phyloP scores from a whole-genome alignment of 2,888 invertebrate genomes.

The Coelinius sp. region DNA sequence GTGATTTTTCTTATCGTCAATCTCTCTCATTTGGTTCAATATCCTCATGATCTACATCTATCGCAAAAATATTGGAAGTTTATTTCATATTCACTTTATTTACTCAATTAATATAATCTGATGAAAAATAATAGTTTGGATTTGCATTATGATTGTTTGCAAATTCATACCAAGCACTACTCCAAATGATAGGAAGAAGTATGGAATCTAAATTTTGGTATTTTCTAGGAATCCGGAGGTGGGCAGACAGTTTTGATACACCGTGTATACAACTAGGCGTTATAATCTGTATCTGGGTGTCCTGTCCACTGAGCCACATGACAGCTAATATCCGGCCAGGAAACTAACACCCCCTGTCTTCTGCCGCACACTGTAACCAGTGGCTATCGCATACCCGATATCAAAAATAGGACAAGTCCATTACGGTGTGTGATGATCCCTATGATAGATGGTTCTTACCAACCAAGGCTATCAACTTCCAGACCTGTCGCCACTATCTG shows the following conservation, averaged over 20 bases:
- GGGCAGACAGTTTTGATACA: not conserved
- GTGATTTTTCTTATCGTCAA: not conserved
- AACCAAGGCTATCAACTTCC: slow-evolving; percentile 43
- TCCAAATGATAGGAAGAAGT: too few relatives aligned
- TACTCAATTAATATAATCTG: too few relatives aligned
- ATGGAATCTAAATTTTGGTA: too few relatives aligned
- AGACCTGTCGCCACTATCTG: slow-evolving; percentile 22
- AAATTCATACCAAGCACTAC: too few relatives aligned
- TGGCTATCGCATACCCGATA: slow-evolving; percentile 59
- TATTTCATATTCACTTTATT: too few relatives aligned
- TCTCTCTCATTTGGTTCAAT: not conserved
- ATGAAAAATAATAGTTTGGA: too few relatives aligned
- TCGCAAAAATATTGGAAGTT: not conserved
- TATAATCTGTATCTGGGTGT: slow-evolving; percentile 47
- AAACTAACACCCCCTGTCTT: slow-evolving; percentile 64
- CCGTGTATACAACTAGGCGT: slow-evolving; percentile 37
- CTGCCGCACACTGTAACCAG: slow-evolving; percentile 41
- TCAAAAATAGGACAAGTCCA: slow-evolving; percentile 59
- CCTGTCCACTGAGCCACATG: slow-evolving; percentile 69
- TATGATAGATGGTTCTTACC: slow-evolving; percentile 42
- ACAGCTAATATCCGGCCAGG: slow-evolving; percentile 71
- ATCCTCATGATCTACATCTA: not conserved
- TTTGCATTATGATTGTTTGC: too few relatives aligned
- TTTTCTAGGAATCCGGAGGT: not conserved
- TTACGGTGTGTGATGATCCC: slow-evolving; percentile 47